These are phyloP conservation scores for Drosophila trapezifrons DNA, from an alignment of 1,140 invertebrate species.

Conservation along the genomic window DNA sequence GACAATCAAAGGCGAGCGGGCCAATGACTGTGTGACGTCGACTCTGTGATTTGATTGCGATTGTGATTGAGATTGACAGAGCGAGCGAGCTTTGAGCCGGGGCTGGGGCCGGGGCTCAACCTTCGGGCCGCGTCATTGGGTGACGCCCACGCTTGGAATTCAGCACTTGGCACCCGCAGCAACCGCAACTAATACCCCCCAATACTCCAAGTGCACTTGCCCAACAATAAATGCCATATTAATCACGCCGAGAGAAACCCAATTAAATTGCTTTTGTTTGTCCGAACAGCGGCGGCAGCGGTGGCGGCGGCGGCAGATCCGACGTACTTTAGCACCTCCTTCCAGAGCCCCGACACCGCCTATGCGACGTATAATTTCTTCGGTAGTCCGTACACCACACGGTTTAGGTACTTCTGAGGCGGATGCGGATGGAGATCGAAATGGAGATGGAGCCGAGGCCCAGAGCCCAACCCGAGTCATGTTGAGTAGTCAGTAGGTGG, in stretches of 20 bases:
- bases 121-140: slow-evolving; percentile 54
- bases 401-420: slow-evolving; percentile 69
- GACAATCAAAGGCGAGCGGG: slow-evolving; percentile 45
- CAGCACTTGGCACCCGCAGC: slow-evolving; percentile 60
- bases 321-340: slow-evolving; percentile 65
- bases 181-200: slow-evolving; percentile 54
- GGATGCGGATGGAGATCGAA: slow-evolving; percentile 2
- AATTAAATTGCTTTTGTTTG: slow-evolving; percentile 51
- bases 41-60: slow-evolving; percentile 70
- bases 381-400: slow-evolving; percentile 67
- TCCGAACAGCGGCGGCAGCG: slow-evolving; percentile 59
- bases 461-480: slow-evolving; percentile 41
- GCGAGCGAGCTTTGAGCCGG: slow-evolving; percentile 26
- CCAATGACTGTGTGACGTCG: slow-evolving; percentile 58
- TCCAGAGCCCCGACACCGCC: slow-evolving; percentile 72
- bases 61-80: slow-evolving; percentile 42
- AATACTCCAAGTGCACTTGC: slow-evolving; percentile 58
- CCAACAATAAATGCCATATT: slow-evolving; percentile 61
- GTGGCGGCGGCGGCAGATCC: slow-evolving; percentile 62
- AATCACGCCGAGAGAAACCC: slow-evolving; percentile 43
- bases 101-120: slow-evolving; percentile 32
- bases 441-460: slow-evolving; percentile 9
- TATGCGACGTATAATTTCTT: slow-evolving; percentile 73
- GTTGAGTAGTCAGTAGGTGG: slow-evolving; percentile 53
- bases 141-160: slow-evolving; percentile 77